Percentiles rank a stretch among this genome's conserved stretches.
Evolutionary conservation across 2,113 vertebrate species (phyloP).

Genomic region (Oostethus manadensis): DNA sequence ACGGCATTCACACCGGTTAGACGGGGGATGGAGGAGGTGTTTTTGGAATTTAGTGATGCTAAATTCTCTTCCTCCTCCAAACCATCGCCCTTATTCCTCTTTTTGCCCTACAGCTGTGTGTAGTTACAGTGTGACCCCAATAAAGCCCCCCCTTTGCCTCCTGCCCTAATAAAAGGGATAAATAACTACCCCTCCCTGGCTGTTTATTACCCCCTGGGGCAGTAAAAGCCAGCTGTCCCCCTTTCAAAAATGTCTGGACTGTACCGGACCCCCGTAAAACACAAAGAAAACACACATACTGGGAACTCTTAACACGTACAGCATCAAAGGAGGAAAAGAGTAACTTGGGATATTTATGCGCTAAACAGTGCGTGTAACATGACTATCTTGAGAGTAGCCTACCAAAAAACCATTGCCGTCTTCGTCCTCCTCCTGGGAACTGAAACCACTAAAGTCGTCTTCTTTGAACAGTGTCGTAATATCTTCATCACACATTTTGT

Average conservation of each 20-base stretch:
- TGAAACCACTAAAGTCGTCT: too few relatives aligned
- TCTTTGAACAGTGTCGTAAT: too few relatives aligned
- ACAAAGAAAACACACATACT: slow-evolving; percentile 50
- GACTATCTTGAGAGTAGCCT: too few relatives aligned
- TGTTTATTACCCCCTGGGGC: slow-evolving; percentile 75
- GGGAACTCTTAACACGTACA: slow-evolving; percentile 47
- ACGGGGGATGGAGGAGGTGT: slow-evolving; percentile 11
- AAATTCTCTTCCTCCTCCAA: slow-evolving; percentile 30
- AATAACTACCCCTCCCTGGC: slow-evolving; percentile 69
- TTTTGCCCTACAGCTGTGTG: slow-evolving; percentile 71
- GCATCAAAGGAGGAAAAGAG: too few relatives aligned
- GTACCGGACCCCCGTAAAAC: slow-evolving; percentile 46
- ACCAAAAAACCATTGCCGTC: too few relatives aligned
- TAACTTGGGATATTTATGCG: too few relatives aligned
- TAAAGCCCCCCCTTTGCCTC: slow-evolving; percentile 67
- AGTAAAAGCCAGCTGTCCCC: slow-evolving; percentile 78
- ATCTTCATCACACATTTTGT: too few relatives aligned
- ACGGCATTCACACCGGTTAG: background rate
- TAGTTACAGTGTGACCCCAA: slow-evolving; percentile 76
- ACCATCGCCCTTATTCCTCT: slow-evolving; percentile 35
- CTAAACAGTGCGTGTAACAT: too few relatives aligned
- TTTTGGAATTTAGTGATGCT: slow-evolving; percentile 47
- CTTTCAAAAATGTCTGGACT: slow-evolving; percentile 40
- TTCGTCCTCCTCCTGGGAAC: too few relatives aligned
- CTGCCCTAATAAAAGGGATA: slow-evolving; percentile 70